Base-by-base conservation (phyloP, 2,113 vertebrate genomes). In the Setophaga kirtlandii region DNA sequence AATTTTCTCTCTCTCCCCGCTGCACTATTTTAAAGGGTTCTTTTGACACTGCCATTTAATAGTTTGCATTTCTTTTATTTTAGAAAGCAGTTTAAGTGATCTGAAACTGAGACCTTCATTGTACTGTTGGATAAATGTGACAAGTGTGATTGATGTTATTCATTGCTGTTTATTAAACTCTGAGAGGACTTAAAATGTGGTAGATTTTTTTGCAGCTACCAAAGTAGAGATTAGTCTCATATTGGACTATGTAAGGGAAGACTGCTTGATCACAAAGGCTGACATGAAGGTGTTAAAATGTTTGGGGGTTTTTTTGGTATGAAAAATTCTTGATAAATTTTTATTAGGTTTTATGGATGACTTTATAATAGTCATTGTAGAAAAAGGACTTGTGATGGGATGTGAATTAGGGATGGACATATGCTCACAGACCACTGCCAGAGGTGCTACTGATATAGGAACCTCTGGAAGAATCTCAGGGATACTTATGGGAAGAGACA, bases 391-490 rank as follows among this genome's bases (percentile, higher is more conserved):
- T 64, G 23, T 2, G 53, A 15, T 37, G 33, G 22, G 46, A 81
- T 41, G 77, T 77, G 35, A 77, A 60, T 58, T 58, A 39, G 3
- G 4, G 21, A 8, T 58, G 16, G 15, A 74, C 42, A n/a, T 67
- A 27, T 0, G 1, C 5, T 39, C 17, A 37, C 1, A 5, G 14
- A 49, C 14, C 20, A 15, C 31, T 70, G 37, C 2, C 22, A 14
- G 6, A 59, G 33, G 3, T 55, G n/a, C 25, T 31, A 31, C 22
- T 1, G 6, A 6, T 88, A 16, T 19, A 64, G 33, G 35, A 78
- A 88, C 18, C 73, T 87, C 44, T 67, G n/a, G 7, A 81, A 68
- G 55, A 82, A 50, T 37, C 60, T 59, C 19, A 59, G 44, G 4
- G 75, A 20, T n/a, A 56, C 16, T 52, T 37, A 31, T 6, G 27